Evolutionary conservation across 2,797 vertebrate genomes (phyloP), one percentile per base, ranked within the genome.

Genomic region (Octomys mimax): DNA sequence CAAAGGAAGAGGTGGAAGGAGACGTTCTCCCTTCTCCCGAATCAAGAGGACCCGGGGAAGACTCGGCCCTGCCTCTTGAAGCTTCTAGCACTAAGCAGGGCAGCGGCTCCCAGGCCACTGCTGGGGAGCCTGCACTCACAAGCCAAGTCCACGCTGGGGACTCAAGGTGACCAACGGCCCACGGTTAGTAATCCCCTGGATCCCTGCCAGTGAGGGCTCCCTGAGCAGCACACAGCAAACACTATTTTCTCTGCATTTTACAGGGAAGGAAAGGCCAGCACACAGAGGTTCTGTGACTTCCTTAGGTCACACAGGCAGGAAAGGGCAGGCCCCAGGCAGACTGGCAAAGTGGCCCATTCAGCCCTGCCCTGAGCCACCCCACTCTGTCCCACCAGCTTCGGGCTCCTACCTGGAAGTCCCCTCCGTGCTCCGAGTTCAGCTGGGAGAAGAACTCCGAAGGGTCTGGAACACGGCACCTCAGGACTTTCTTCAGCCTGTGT

Each of bases 381-480:
- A 11, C 39, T 26, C 64, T 18, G 21, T 5, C 0, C 59, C 11
- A 73, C 31, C 49, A 2, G 1, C 39, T 36, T 6, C 66, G 2
- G 6, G 19, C n/a, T 57, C 70, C 0, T 98, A 99, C 98, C 98
- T 99, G 98, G 97, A 99, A 96, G 83, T 99, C 98, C 77, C 98
- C 98, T 94, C 98, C 97, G 0, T 99, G 98, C 97, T 98, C 96
- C 0, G 97, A 97, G 94, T 97, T 90, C 0, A 99, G 98, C 1
- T 98, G 97, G 31, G 98, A 97, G 89, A 99, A 99, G 96, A 98
- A 99, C 95, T 98, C 97, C 0, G 98, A 95, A 0, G 98, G 98
- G 52, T 99, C 98, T 93, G 98, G 98, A 70, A 98, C 97, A 66
- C 98, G 97, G 83, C 97, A 98, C 87, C 97, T 98, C 92, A 99